Conservation (phyloP, 2,113 vertebrate genomes). For the Cyrtonyx montezumae region DNA sequence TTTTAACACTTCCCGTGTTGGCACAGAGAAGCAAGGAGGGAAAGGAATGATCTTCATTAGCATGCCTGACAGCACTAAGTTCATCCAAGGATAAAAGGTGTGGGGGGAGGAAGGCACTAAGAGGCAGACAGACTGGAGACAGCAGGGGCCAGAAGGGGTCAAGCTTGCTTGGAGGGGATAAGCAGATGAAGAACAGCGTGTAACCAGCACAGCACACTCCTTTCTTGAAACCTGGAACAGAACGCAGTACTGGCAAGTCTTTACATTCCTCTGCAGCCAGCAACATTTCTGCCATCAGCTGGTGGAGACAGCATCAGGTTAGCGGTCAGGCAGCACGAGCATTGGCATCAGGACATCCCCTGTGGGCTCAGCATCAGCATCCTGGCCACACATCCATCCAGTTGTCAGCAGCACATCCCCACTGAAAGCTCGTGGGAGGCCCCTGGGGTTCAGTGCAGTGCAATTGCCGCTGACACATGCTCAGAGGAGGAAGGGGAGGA, state of each 20-base stretch:
- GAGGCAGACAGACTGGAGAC: constrained; percentile 55
- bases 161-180: neutral
- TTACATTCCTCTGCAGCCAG: constrained; percentile 30
- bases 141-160: constrained; percentile 15
- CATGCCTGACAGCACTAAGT: neutral
- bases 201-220: neutral
- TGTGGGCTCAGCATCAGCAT: neutral
- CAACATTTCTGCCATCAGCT: neutral
- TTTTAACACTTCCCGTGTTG: neutral
- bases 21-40: neutral
- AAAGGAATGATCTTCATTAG: neutral
- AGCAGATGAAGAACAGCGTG: constrained; percentile 17
- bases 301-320: neutral
- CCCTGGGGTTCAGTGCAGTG: neutral
- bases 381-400: neutral
- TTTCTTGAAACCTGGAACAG: constrained; percentile 34
- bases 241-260: neutral
- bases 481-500: neutral
- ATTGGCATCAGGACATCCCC: neutral
- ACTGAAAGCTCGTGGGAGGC: neutral
- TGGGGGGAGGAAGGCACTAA: neutral
- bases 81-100: constrained; percentile 18
- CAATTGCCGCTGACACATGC: neutral
- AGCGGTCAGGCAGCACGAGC: fast-evolving
- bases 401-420: neutral